Evolutionary conservation across 2,888 invertebrate genomes (phyloP).

Genomic region (Phalangium opilio): DNA sequence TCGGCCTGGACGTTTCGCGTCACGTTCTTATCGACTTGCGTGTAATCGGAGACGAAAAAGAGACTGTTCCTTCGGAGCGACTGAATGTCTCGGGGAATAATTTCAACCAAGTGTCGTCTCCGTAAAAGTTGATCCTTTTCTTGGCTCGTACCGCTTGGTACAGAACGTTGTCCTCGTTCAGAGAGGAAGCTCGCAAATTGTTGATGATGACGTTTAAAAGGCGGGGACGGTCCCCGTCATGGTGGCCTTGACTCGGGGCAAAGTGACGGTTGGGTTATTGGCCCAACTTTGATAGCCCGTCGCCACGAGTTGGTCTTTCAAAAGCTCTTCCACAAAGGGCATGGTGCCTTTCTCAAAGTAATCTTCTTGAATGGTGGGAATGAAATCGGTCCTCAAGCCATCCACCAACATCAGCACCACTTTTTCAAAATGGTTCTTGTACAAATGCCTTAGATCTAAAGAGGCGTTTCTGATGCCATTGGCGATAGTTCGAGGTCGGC

Average conservation of each 20-base stretch:
- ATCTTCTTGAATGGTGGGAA: conserved; percentile 26
- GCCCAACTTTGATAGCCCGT: conserved; percentile 36
- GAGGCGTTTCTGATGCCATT: no score
- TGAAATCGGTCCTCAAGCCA: conserved; percentile 72
- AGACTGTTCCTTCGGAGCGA: conserved; percentile 61
- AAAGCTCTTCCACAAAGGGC: conserved; percentile 24
- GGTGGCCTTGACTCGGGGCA: conserved; percentile 85
- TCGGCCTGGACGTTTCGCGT: conserved; percentile 56
- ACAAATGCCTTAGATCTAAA: no score
- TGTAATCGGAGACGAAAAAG: conserved; percentile 89
- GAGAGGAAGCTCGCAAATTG: conserved; percentile 64
- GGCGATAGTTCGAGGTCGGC: no score
- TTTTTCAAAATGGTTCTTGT: conserved; percentile 18
- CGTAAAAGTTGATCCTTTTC: conserved; percentile 62
- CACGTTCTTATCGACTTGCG: conserved; percentile 77
- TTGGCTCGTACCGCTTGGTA: conserved; percentile 44
- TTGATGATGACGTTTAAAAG: conserved; percentile 78
- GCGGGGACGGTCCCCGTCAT: conserved; percentile 75
- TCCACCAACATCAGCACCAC: conserved; percentile 73
- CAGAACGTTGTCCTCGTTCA: conserved; percentile 64
- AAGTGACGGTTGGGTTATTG: conserved; percentile 84
- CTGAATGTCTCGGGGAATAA: conserved; percentile 64
- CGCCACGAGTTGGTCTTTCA: conserved; percentile 24
- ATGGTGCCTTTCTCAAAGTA: conserved; percentile 24
- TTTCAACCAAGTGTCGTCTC: conserved; percentile 89